Percentiles rank a stretch among this genome's conserved stretches.
phyloP scores from a whole-genome alignment of 2,797 vertebrate species.

The Lithobates sylvaticus region DNA sequence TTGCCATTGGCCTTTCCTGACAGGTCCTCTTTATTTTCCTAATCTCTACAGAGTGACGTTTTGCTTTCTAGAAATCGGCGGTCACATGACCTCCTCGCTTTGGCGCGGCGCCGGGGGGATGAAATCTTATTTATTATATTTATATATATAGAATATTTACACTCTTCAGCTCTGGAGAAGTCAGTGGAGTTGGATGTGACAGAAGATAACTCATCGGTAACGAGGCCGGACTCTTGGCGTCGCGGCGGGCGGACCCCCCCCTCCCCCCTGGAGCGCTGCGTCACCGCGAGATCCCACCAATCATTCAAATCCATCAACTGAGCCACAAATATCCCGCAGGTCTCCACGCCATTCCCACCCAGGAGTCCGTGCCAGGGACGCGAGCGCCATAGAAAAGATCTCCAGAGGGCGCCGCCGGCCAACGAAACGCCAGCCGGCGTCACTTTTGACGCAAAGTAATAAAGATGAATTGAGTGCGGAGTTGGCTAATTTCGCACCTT shows the following conservation, averaged over 20 bases:
- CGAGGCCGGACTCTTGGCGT: constrained; percentile 8
- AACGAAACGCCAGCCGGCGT: constrained; percentile 2
- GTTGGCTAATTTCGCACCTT: constrained; percentile 3
- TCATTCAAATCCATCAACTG: not conserved
- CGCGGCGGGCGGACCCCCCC: not conserved
- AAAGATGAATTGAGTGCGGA: not conserved
- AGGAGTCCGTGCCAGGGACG: not conserved
- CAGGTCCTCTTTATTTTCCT: too few species aligned
- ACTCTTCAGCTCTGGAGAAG: not conserved
- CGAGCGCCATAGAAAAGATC: constrained; percentile 27
- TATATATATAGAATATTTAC: constrained; percentile 30
- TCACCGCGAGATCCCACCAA: constrained; percentile 1
- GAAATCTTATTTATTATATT: not conserved
- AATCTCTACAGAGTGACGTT: too few species aligned
- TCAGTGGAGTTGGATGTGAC: not conserved
- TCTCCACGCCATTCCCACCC: not conserved
- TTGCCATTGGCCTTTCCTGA: too few species aligned
- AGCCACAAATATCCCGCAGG: constrained; percentile 7
- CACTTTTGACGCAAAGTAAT: constrained; percentile 9
- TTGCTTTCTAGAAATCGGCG: too few species aligned
- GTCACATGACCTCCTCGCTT: too few species aligned
- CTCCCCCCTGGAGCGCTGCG: not conserved
- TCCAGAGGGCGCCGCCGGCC: not conserved
- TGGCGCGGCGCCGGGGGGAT: too few species aligned
- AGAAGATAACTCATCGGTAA: constrained; percentile 2